These are phyloP conservation scores for Phanerotoma sp. DNA, from an alignment of 2,888 invertebrate genomes.

Conservation along the genomic window DNA sequence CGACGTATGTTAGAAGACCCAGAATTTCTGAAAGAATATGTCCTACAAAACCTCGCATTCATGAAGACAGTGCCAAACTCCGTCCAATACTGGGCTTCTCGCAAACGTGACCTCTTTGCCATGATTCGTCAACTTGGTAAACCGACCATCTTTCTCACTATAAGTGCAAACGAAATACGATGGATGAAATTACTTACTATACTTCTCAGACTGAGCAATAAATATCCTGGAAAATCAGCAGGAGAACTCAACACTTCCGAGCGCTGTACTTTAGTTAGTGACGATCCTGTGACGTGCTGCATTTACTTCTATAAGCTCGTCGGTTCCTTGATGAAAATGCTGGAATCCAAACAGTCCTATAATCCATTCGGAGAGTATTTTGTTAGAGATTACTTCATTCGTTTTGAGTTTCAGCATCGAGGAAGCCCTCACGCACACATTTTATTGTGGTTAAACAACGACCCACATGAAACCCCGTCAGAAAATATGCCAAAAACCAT, in stretches of 20 bases:
- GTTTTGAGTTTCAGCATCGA: slow-evolving; percentile 50
- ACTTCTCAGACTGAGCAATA: slow-evolving; percentile 14
- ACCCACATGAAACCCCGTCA: slow-evolving; percentile 31
- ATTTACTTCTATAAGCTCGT: slow-evolving; percentile 50
- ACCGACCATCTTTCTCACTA: slow-evolving; percentile 51
- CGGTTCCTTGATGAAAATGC: slow-evolving; percentile 38
- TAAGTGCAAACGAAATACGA: slow-evolving; percentile 54
- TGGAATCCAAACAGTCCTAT: slow-evolving; percentile 38
- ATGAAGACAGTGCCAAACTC: slow-evolving; percentile 19
- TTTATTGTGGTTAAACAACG: slow-evolving; percentile 51
- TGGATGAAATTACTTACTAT: slow-evolving; percentile 47
- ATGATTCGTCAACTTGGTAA: slow-evolving; percentile 50
- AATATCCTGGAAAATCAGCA: slow-evolving; percentile 20
- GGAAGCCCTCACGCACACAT: slow-evolving; percentile 54
- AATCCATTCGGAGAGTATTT: slow-evolving; percentile 40
- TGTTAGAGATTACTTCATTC: slow-evolving; percentile 40
- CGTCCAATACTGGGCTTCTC: slow-evolving; percentile 18
- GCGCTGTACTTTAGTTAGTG: slow-evolving; percentile 13
- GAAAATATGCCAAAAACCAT: slow-evolving; percentile 32
- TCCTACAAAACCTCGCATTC: slow-evolving; percentile 31
- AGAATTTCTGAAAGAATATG: slow-evolving; percentile 39
- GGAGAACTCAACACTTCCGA: background rate
- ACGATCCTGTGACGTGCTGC: slow-evolving; percentile 41
- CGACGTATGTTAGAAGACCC: background rate
- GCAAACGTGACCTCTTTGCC: slow-evolving; percentile 30